Evolutionary conservation across 2,113 vertebrate species (phyloP).

Genomic region (Dromiciops gliroides): DNA sequence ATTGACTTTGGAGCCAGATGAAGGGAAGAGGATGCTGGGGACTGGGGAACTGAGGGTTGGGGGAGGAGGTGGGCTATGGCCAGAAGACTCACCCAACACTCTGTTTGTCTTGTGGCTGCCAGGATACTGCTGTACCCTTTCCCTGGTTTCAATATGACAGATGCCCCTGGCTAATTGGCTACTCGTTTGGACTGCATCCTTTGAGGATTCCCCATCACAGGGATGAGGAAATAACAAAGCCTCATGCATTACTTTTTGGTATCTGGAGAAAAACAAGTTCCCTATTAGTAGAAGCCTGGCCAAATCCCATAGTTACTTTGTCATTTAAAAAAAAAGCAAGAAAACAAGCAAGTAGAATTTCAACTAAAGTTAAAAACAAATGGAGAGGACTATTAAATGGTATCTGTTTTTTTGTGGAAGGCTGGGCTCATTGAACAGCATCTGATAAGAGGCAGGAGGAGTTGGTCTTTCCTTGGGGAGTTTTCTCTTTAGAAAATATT

Average conservation of each 20-base stretch:
- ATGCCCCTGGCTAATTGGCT: neutral
- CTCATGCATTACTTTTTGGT: neutral
- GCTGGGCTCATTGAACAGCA: neutral
- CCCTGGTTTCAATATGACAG: neutral
- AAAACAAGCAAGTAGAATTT: neutral
- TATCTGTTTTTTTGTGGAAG: constrained; percentile 11
- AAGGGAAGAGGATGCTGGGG: neutral
- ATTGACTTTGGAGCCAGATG: neutral
- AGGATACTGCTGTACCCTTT: neutral
- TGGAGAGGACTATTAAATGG: neutral
- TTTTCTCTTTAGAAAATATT: constrained; percentile 15
- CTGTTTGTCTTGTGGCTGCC: neutral
- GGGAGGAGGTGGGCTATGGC: fast-evolving
- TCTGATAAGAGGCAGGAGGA: constrained; percentile 2
- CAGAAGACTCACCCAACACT: neutral
- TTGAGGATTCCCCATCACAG: neutral
- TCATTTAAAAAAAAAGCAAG: constrained; percentile 29
- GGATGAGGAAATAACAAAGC: neutral
- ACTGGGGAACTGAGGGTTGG: neutral
- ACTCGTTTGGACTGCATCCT: neutral
- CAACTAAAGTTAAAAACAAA: neutral
- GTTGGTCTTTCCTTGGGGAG: neutral
- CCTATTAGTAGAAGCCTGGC: neutral
- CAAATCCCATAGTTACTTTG: neutral
- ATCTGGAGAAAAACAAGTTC: neutral